Conservation (phyloP, 2,797 vertebrate genomes). For the Champsocephalus esox region DNA sequence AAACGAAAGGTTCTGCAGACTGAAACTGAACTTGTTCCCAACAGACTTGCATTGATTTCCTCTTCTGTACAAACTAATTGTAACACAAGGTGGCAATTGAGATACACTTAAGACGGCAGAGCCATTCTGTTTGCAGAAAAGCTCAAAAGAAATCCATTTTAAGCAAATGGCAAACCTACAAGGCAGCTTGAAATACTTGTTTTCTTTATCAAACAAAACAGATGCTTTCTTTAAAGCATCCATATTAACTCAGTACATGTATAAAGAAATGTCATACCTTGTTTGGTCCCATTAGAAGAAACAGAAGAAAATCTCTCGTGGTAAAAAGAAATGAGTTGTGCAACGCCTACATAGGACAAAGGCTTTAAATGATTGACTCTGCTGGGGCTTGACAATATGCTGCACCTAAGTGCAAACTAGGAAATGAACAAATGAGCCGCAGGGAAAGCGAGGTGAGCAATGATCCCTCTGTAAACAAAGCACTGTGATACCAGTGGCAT, state of each 20-base stretch:
- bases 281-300: slow-evolving; percentile 25
- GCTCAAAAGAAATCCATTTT: slow-evolving; percentile 21
- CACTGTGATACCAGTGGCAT: slow-evolving; percentile 2
- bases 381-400: background rate
- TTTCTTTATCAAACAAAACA: slow-evolving; percentile 11
- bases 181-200: slow-evolving; percentile 7
- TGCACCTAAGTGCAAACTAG: background rate
- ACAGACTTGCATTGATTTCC: slow-evolving; percentile 15
- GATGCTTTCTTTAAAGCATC: background rate
- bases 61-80: slow-evolving; percentile 1
- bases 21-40: slow-evolving; percentile 15
- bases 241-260: background rate
- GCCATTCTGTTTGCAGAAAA: background rate
- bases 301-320: background rate
- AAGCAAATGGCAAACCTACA: slow-evolving; percentile 14
- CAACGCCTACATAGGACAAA: slow-evolving; percentile 8
- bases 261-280: slow-evolving; percentile 10
- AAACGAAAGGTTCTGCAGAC: slow-evolving; percentile 7
- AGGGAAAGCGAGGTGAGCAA: background rate
- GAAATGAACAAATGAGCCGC: background rate
- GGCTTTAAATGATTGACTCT: background rate
- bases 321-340: background rate
- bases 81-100: slow-evolving; percentile 18
- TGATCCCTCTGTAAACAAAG: slow-evolving; percentile 7
- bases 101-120: slow-evolving; percentile 6